phyloP scores from a whole-genome alignment of 2,797 vertebrate genomes.

The Sebastes nivosus region DNA sequence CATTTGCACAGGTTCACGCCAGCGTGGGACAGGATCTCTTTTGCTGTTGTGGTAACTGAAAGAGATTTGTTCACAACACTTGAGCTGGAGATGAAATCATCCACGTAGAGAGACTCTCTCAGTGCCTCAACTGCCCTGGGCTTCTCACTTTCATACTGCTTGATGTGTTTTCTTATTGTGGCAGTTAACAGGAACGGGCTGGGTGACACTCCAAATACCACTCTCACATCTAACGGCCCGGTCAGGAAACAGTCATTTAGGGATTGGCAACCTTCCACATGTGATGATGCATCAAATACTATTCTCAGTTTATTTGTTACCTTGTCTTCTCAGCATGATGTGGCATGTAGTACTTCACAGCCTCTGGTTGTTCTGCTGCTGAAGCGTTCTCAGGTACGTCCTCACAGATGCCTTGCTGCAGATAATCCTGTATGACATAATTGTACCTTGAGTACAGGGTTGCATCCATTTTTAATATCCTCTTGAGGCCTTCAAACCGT shows the following conservation, averaged over 20 bases:
- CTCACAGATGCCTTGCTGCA: constrained; percentile 14
- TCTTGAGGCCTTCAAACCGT: background rate
- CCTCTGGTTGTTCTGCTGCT: background rate
- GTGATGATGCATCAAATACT: constrained; percentile 37
- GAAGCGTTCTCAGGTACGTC: background rate
- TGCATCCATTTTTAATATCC: background rate
- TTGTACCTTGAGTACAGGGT: constrained; percentile 7
- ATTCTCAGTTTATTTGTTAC: constrained; percentile 12
- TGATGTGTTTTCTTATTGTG: no score
- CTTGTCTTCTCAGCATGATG: constrained; percentile 23
- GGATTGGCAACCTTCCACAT: background rate
- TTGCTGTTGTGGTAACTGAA: background rate
- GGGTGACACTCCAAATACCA: no score
- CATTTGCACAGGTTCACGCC: constrained; percentile 16
- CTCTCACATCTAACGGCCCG: background rate
- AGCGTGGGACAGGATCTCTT: background rate
- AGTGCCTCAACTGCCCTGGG: background rate
- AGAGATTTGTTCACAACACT: background rate
- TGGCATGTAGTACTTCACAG: constrained; percentile 10
- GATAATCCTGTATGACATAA: background rate
- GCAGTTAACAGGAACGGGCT: no score
- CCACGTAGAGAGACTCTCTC: background rate
- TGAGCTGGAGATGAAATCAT: constrained; percentile 12
- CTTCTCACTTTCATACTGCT: no score
- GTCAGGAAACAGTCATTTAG: constrained; percentile 28